Percentiles rank a stretch among this genome's conserved stretches.
Evolutionary conservation across 2,113 vertebrate species (phyloP).

Genomic region (Zootoca vivipara): DNA sequence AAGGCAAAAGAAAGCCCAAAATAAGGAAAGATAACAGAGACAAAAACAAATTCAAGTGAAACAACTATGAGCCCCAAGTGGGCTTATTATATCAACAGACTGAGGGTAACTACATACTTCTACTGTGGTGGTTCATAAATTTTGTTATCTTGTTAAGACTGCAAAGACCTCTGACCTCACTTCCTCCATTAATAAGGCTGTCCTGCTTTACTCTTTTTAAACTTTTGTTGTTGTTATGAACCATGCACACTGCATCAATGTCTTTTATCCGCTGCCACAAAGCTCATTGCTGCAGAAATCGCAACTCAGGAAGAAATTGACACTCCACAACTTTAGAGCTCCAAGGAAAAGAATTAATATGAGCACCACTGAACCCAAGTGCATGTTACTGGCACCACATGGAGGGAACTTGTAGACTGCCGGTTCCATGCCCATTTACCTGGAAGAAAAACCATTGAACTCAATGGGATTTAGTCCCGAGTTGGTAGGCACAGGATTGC

Average conservation of each 20-base stretch:
- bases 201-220: constrained; percentile 58
- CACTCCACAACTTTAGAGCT: neutral
- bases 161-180: constrained; percentile 86
- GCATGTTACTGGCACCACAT: neutral
- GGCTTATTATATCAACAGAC: constrained; percentile 89
- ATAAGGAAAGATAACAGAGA: constrained; percentile 82
- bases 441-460: neutral
- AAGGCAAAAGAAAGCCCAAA: constrained; percentile 69
- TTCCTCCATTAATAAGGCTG: constrained; percentile 79
- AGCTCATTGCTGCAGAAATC: constrained; percentile 23
- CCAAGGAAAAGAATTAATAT: neutral
- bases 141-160: constrained; percentile 86
- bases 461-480: neutral
- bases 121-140: constrained; percentile 85
- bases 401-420: neutral
- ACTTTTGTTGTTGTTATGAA: constrained; percentile 42
- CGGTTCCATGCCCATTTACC: neutral
- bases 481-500: neutral
- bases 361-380: neutral
- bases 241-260: constrained; percentile 28
- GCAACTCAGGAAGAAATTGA: constrained; percentile 28
- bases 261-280: constrained; percentile 11
- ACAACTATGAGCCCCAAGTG: constrained; percentile 84
- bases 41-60: constrained; percentile 76
- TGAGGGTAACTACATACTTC: constrained; percentile 84